Conservation (phyloP, 1,140 invertebrate genomes). For the Atopsyche davidsoni region DNA sequence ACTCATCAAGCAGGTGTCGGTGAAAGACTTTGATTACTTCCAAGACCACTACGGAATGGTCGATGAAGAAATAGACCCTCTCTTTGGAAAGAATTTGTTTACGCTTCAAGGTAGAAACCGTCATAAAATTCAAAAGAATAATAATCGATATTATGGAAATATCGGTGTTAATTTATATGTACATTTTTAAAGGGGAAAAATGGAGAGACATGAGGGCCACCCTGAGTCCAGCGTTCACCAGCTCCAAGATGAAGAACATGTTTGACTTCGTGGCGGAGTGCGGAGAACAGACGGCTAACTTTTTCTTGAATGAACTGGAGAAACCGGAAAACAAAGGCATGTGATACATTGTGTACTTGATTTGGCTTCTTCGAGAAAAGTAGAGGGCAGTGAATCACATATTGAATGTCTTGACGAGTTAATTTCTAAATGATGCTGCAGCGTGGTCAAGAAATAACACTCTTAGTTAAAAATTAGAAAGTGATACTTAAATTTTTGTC, state of each 20-base stretch:
- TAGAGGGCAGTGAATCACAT: no score
- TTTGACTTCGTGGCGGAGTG: conserved; percentile 26
- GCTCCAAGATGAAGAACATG: conserved; percentile 39
- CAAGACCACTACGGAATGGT: conserved; percentile 48
- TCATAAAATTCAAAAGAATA: no score
- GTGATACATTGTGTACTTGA: no score
- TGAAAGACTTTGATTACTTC: conserved; percentile 63
- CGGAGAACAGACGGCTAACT: conserved; percentile 6
- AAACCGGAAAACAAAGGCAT: conserved; percentile 14
- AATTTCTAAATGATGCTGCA: no score
- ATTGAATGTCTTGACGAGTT: no score
- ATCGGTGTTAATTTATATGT: no score
- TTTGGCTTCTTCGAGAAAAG: no score
- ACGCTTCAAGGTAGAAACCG: conserved; percentile 48
- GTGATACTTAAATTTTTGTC: no score
- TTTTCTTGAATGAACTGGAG: conserved; percentile 4
- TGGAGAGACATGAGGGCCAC: conserved; percentile 38
- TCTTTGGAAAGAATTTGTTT: conserved; percentile 49
- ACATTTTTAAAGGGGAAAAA: conserved; percentile 33
- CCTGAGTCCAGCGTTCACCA: conserved; percentile 38
- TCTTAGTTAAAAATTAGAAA: no score
- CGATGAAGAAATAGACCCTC: conserved; percentile 42
- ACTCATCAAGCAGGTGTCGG: conserved; percentile 51
- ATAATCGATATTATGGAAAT: no score
- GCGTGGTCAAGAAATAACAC: no score